Evolutionary conservation across 2,797 vertebrate species (phyloP).

Genomic region (Silurus lanzhouensis): DNA sequence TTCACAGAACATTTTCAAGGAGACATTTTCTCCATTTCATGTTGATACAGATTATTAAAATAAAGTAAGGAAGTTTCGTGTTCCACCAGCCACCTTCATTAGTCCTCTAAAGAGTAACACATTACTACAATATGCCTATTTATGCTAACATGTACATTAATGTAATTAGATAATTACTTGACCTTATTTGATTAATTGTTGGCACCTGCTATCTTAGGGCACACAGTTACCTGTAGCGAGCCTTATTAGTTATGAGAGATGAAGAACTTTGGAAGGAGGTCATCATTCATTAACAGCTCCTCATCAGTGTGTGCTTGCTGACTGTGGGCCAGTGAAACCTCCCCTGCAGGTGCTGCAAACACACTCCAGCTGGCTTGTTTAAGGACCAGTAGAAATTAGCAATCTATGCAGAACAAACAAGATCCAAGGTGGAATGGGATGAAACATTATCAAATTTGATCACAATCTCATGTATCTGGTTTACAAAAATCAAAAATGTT

Average conservation of each 20-base stretch:
- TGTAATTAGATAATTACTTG: constrained; percentile 31
- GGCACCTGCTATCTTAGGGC: constrained; percentile 22
- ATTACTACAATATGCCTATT: neutral
- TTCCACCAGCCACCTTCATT: neutral
- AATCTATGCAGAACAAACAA: constrained; percentile 32
- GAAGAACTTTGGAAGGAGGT: constrained; percentile 49
- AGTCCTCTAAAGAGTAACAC: neutral
- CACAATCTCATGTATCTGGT: neutral
- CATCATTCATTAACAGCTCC: constrained; percentile 55
- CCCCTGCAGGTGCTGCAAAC: constrained; percentile 39
- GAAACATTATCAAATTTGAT: neutral
- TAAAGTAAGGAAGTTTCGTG: too few relatives aligned
- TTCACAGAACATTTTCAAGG: neutral
- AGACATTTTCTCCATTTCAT: neutral
- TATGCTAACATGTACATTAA: constrained; percentile 4
- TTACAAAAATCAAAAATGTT: too few relatives aligned
- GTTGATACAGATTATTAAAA: neutral
- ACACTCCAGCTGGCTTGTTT: constrained; percentile 38
- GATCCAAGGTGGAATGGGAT: constrained; percentile 9
- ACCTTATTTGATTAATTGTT: constrained; percentile 32
- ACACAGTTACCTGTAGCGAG: constrained; percentile 11
- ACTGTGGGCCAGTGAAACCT: constrained; percentile 31
- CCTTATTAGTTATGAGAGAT: constrained; percentile 19
- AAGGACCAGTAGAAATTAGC: constrained; percentile 28
- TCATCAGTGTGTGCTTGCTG: constrained; percentile 30